Conservation (phyloP, 2,797 vertebrate genomes). For the Pristis pectinata region DNA sequence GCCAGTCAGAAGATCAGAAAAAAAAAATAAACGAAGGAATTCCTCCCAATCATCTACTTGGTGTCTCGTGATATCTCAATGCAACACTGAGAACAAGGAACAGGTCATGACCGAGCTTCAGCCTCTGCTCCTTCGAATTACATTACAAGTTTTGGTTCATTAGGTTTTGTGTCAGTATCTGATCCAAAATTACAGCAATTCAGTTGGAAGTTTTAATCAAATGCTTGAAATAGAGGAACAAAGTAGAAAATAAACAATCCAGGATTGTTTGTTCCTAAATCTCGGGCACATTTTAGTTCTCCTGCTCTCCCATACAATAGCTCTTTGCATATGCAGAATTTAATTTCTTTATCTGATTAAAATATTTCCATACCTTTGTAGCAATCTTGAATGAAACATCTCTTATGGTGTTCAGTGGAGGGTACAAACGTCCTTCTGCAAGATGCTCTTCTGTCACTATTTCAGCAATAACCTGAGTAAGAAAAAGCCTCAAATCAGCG, state of each 20-base stretch:
- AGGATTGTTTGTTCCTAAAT: background rate
- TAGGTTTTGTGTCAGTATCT: background rate
- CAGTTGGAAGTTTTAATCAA: background rate
- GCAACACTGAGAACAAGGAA: no score
- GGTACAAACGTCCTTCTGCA: conserved; percentile 86
- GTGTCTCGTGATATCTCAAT: no score
- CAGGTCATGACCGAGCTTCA: no score
- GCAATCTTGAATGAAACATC: conserved; percentile 96
- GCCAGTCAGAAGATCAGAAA: no score
- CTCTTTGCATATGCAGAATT: background rate
- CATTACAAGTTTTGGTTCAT: background rate
- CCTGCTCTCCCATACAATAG: background rate
- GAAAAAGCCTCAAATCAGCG: conserved; percentile 22
- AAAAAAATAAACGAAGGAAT: no score
- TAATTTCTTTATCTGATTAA: background rate
- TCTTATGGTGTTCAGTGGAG: conserved; percentile 80
- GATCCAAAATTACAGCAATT: background rate
- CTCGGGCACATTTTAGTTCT: background rate
- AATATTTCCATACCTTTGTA: conserved; percentile 68
- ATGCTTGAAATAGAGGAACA: background rate
- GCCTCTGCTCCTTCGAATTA: background rate
- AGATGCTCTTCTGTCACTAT: conserved; percentile 87
- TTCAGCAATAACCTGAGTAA: conserved; percentile 72
- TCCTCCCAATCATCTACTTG: no score
- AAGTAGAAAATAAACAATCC: background rate